Conservation (phyloP, 2,888 invertebrate genomes). For the Melolontha melolontha region DNA sequence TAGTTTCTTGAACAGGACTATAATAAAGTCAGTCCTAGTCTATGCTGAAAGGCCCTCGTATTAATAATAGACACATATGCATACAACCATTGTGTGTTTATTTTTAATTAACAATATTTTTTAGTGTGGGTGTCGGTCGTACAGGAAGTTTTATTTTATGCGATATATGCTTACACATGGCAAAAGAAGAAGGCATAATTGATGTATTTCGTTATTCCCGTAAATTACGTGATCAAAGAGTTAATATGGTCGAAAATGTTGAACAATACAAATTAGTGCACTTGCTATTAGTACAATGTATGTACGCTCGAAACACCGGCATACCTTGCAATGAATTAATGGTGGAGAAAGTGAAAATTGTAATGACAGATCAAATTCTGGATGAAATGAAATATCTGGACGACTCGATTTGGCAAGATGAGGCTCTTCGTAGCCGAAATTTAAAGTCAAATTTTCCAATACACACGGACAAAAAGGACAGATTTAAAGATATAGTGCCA, state of each 20-base stretch:
- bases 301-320: constrained; percentile 59
- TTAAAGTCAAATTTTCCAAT: constrained; percentile 38
- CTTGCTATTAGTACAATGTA: constrained; percentile 63
- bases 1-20: no score
- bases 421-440: constrained; percentile 58
- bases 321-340: constrained; percentile 46
- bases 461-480: constrained; percentile 60
- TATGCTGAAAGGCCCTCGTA: no score
- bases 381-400: constrained; percentile 60
- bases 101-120: constrained; percentile 53
- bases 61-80: no score
- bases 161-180: constrained; percentile 69
- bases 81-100: no score
- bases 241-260: constrained; percentile 63
- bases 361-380: constrained; percentile 49
- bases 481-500: constrained; percentile 62
- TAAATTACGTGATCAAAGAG: constrained; percentile 59
- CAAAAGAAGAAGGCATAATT: constrained; percentile 60
- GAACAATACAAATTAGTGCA: constrained; percentile 67
- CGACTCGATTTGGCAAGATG: constrained; percentile 63
- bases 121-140: constrained; percentile 72
- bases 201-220: constrained; percentile 58
- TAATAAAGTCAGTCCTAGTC: no score
- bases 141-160: constrained; percentile 73
- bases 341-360: no score